phyloP scores from a whole-genome alignment of 92 coral and sea anemone genomes.

The Epizoanthus stellaris region DNA sequence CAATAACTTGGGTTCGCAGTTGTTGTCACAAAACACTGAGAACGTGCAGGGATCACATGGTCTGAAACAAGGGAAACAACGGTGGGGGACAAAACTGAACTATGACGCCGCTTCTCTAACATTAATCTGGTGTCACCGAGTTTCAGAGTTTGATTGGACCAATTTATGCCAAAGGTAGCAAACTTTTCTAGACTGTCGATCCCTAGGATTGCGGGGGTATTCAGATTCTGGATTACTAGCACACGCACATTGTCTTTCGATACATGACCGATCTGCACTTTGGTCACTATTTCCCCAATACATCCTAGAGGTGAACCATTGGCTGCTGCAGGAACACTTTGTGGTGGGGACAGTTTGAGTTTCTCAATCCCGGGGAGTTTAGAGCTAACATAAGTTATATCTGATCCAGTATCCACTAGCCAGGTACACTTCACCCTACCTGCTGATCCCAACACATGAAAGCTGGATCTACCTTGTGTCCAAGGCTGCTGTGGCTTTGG shows the following conservation, averaged over 20 bases:
- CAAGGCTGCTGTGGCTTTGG: conserved; percentile 49
- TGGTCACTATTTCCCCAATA: conserved; percentile 36
- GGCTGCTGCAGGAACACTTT: conserved; percentile 47
- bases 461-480: conserved; percentile 39
- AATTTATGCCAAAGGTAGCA: conserved; percentile 41
- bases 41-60: conserved; percentile 24
- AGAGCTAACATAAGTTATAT: conserved; percentile 47
- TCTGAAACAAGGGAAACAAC: conserved; percentile 5
- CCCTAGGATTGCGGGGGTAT: conserved; percentile 41
- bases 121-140: neutral
- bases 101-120: conserved; percentile 22
- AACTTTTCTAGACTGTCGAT: conserved; percentile 40
- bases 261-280: conserved; percentile 51
- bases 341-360: conserved; percentile 30
- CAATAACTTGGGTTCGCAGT: neutral
- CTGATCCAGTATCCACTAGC: conserved; percentile 56
- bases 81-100: conserved; percentile 17
- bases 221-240: conserved; percentile 41
- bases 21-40: conserved; percentile 41
- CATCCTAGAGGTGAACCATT: conserved; percentile 37
- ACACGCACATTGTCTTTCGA: conserved; percentile 38
- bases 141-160: conserved; percentile 9
- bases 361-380: conserved; percentile 33
- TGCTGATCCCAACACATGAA: conserved; percentile 39
- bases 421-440: conserved; percentile 30